phyloP scores from a whole-genome alignment of 2,888 invertebrate species.

The Tachina grossa region DNA sequence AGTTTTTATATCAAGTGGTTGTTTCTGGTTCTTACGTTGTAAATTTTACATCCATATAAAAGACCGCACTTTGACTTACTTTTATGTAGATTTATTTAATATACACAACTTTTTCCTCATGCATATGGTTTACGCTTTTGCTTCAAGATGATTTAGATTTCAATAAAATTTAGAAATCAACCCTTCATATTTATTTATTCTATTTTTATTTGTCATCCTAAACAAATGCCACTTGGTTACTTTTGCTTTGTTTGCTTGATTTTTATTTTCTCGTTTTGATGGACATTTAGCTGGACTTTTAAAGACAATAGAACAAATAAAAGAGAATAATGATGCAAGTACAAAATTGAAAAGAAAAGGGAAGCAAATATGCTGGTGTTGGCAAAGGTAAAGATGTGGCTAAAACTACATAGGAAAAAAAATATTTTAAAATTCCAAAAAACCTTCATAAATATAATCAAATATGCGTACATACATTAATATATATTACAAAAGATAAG shows the following conservation, averaged over 20 bases:
- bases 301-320: conserved; percentile 26
- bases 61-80: conserved; percentile 1
- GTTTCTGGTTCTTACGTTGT: conserved; percentile 25
- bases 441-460: too few species aligned
- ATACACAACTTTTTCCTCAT: not conserved
- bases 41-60: not conserved
- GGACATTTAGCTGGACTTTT: conserved; percentile 52
- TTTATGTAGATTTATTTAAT: not conserved
- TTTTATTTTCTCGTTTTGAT: conserved; percentile 30
- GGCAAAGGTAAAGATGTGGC: not conserved
- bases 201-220: not conserved
- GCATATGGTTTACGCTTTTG: not conserved
- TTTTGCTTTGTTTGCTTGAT: conserved; percentile 38
- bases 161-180: conserved; percentile 10
- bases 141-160: not conserved
- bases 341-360: not conserved
- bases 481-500: too few species aligned
- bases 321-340: not conserved
- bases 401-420: not conserved
- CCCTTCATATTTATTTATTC: conserved; percentile 18
- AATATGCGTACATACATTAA: too few species aligned
- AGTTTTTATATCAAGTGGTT: conserved; percentile 46
- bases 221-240: not conserved
- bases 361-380: conserved; percentile 4
- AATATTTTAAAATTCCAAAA: not conserved